These are phyloP conservation scores for Dallia pectoralis DNA, from an alignment of 2,797 vertebrate species.

Conservation along the genomic window DNA sequence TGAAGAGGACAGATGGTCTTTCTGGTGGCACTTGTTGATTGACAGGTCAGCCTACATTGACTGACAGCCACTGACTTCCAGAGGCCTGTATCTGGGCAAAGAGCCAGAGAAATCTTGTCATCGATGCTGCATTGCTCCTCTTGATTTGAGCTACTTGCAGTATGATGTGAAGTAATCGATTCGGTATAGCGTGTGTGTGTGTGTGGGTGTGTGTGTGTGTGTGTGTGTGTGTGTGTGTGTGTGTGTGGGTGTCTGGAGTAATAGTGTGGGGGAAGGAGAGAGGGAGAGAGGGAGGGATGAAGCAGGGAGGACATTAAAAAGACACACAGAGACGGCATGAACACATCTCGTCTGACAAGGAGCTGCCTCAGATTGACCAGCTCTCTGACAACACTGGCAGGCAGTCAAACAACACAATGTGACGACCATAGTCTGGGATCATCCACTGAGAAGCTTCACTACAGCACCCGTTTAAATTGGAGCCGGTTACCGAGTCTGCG, in stretches of 20 bases:
- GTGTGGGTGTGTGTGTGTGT: conserved; percentile 15
- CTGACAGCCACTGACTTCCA: conserved; percentile 15
- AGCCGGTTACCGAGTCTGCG: not conserved
- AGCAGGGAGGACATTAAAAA: conserved; percentile 3
- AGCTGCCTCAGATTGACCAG: conserved; percentile 17
- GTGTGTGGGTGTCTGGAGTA: conserved; percentile 43
- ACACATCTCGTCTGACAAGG: too few relatives aligned
- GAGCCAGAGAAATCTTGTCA: not conserved
- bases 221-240: conserved; percentile 26
- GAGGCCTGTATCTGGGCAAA: conserved; percentile 31
- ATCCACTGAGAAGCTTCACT: too few relatives aligned
- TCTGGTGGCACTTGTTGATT: conserved; percentile 7
- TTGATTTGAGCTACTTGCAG: not conserved
- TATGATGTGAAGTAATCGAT: too few relatives aligned
- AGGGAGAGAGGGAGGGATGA: conserved; percentile 40
- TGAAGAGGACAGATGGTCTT: conserved; percentile 18
- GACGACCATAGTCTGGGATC: too few relatives aligned
- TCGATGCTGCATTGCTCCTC: not conserved
- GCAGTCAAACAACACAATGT: too few relatives aligned
- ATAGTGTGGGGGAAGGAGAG: conserved; percentile 14
- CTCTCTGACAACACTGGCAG: too few relatives aligned
- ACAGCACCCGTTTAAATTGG: not conserved
- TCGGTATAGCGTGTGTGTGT: conserved; percentile 12
- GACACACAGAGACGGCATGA: too few relatives aligned
- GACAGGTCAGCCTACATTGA: conserved; percentile 19